These are phyloP conservation scores for Drosophila kuntzei DNA, from an alignment of 2,888 invertebrate species.

Conservation along the genomic window DNA sequence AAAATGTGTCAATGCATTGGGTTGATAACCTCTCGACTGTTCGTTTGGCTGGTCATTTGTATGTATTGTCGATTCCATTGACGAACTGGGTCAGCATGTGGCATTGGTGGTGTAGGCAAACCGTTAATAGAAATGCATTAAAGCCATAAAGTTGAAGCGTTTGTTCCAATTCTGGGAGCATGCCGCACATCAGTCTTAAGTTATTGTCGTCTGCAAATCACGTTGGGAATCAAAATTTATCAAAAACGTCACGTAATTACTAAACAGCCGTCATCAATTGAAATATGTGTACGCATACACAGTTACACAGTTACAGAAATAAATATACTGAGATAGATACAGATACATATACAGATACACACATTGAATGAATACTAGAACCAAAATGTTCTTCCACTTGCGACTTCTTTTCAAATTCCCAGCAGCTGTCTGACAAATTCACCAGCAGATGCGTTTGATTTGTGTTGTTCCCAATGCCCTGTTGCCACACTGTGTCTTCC, in stretches of 20 bases:
- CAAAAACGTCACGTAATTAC: constrained; percentile 81
- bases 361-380: constrained; percentile 29
- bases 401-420: constrained; percentile 66
- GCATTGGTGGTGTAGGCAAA: constrained; percentile 43
- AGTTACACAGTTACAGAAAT: constrained; percentile 20
- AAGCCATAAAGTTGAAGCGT: constrained; percentile 56
- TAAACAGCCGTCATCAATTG: constrained; percentile 62
- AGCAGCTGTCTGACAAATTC: constrained; percentile 71
- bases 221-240: constrained; percentile 72
- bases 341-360: constrained; percentile 17
- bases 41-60: constrained; percentile 6
- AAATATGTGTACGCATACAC: constrained; percentile 34
- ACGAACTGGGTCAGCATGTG: constrained; percentile 75
- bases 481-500: constrained; percentile 54
- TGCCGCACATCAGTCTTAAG: constrained; percentile 73
- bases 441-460: constrained; percentile 79
- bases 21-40: constrained; percentile 69
- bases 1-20: constrained; percentile 78
- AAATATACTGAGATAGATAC: background rate
- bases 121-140: constrained; percentile 80
- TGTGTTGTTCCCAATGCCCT: constrained; percentile 57
- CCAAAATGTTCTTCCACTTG: constrained; percentile 27
- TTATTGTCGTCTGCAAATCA: constrained; percentile 68
- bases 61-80: constrained; percentile 69
- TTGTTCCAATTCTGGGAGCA: constrained; percentile 79